Percentiles rank a stretch among this genome's conserved stretches.
phyloP scores from a whole-genome alignment of 2,113 vertebrate species.

The Pandion haliaetus region DNA sequence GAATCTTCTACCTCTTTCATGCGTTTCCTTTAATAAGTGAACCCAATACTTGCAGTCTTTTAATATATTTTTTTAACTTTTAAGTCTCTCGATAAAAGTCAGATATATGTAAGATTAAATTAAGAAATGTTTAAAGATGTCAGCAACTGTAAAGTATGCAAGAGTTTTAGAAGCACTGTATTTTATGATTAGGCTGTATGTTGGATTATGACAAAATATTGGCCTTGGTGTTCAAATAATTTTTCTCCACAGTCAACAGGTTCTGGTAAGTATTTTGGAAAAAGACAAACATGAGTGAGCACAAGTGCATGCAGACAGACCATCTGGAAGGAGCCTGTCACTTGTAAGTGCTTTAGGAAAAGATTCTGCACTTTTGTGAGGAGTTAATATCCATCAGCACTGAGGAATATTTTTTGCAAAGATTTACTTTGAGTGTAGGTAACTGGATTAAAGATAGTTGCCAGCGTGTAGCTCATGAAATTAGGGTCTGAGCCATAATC shows the following conservation, averaged over 20 bases:
- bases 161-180: constrained; percentile 54
- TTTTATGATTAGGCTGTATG: constrained; percentile 55
- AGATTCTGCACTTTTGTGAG: constrained; percentile 29
- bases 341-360: constrained; percentile 20
- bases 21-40: constrained; percentile 41
- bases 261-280: constrained; percentile 57
- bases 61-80: constrained; percentile 61
- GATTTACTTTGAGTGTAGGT: background rate
- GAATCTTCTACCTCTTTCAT: constrained; percentile 64
- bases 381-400: constrained; percentile 45
- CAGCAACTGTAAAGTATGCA: constrained; percentile 52
- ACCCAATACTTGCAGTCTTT: constrained; percentile 15
- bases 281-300: background rate
- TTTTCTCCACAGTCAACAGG: background rate
- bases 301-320: background rate
- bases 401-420: constrained; percentile 39
- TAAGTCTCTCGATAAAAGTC: background rate
- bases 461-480: background rate
- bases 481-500: background rate
- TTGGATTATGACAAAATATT: constrained; percentile 18
- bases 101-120: constrained; percentile 44
- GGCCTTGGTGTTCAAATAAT: background rate
- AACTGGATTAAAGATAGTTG: background rate
- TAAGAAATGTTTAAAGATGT: constrained; percentile 40
- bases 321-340: background rate